A percentile compares a stretch with the other conserved stretches of the same genome.
These are phyloP conservation scores for Didymodactylos carnosus DNA, from an alignment of 2,888 invertebrate species.

Conservation along the genomic window DNA sequence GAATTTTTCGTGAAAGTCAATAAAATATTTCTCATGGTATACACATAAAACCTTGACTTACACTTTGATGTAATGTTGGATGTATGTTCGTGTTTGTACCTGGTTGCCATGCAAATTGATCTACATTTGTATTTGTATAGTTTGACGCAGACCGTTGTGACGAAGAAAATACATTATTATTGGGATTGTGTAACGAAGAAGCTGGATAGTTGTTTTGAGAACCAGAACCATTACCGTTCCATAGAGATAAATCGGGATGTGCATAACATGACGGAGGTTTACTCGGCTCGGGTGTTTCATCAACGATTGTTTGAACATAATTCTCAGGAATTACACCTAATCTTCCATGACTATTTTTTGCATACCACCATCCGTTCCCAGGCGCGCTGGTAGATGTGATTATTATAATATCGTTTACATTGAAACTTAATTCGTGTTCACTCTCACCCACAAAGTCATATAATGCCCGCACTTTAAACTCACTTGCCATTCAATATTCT, in stretches of 20 bases:
- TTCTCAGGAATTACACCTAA: not conserved
- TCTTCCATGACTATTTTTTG: not conserved
- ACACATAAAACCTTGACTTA: too few species aligned
- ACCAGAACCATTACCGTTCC: not conserved
- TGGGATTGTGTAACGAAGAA: not conserved
- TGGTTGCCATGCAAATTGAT: too few species aligned
- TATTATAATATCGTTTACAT: not conserved
- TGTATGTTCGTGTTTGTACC: too few species aligned
- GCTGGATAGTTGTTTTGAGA: not conserved
- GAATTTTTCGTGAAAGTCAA: too few species aligned
- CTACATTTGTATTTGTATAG: too few species aligned
- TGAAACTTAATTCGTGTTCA: not conserved
- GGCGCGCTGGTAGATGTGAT: not conserved
- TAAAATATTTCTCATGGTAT: too few species aligned
- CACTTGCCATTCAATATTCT: too few species aligned
- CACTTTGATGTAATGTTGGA: too few species aligned
- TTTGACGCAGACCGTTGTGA: too few species aligned
- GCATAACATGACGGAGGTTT: not conserved
- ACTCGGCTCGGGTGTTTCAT: not conserved
- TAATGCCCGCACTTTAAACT: not conserved
- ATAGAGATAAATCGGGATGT: not conserved
- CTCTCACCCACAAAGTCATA: not conserved
- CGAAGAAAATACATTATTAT: not conserved
- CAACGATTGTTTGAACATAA: not conserved
- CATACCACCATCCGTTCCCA: not conserved